phyloP scores from a whole-genome alignment of 2,113 vertebrate species.

The Clupea harengus region DNA sequence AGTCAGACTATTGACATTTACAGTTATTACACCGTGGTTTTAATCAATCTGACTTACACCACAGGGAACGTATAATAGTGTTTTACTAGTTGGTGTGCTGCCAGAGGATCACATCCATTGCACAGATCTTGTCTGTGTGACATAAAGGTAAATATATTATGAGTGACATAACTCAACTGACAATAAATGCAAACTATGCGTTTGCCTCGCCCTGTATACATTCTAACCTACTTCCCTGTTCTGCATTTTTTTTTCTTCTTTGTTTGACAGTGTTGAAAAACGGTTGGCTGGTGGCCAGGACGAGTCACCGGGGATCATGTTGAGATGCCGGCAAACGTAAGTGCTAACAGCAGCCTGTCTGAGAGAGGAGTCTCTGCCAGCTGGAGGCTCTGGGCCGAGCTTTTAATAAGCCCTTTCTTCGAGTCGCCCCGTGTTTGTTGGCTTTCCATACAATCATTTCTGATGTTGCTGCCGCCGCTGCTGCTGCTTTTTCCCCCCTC shows the following conservation, averaged over 20 bases:
- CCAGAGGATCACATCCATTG: too few species aligned
- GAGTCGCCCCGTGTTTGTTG: background rate
- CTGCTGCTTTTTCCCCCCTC: too few species aligned
- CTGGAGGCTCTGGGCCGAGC: constrained; percentile 25
- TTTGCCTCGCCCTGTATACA: constrained; percentile 12
- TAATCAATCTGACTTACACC: too few species aligned
- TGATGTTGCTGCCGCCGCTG: too few species aligned
- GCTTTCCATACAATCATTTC: too few species aligned
- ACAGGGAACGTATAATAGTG: too few species aligned
- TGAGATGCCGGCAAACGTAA: constrained; percentile 26
- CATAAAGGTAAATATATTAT: background rate
- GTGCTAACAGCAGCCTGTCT: constrained; percentile 41
- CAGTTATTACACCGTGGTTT: background rate
- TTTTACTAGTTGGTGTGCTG: too few species aligned
- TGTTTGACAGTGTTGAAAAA: constrained; percentile 31
- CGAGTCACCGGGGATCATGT: constrained; percentile 22
- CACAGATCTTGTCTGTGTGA: background rate
- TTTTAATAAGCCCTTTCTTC: constrained; percentile 35
- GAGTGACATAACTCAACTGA: background rate
- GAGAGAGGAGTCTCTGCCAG: constrained; percentile 26
- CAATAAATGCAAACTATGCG: background rate
- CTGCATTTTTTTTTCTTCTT: background rate
- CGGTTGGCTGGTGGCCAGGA: constrained; percentile 31
- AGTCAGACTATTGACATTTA: background rate
- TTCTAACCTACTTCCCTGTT: constrained; percentile 19